These are phyloP conservation scores for Athalia cordata DNA, from an alignment of 2,888 invertebrate species.

Conservation along the genomic window DNA sequence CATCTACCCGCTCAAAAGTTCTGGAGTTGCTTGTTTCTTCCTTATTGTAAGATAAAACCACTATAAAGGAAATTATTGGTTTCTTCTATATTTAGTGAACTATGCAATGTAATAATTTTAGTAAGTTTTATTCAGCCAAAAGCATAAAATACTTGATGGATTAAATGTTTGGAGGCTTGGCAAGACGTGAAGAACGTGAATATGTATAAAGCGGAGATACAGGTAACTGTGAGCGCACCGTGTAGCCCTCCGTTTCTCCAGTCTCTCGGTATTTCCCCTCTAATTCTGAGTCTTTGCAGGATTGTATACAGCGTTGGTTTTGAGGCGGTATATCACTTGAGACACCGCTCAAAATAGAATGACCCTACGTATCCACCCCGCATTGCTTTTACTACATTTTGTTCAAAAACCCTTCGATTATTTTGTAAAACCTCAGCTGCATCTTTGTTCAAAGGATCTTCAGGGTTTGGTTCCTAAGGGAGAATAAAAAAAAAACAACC, in stretches of 20 bases:
- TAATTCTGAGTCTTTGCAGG: conserved; percentile 60
- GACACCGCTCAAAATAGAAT: conserved; percentile 95
- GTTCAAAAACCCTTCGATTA: conserved; percentile 95
- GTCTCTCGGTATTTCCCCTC: conserved; percentile 57
- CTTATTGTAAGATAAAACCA: conserved; percentile 1
- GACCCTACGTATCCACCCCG: conserved; percentile 96
- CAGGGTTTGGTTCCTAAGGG: conserved; percentile 95
- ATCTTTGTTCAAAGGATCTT: conserved; percentile 98
- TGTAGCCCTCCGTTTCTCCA: conserved; percentile 55
- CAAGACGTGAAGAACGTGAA: conserved; percentile 67
- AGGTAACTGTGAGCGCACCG: conserved; percentile 56
- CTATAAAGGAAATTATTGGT: conserved; percentile 13
- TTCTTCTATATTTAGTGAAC: conserved; percentile 44
- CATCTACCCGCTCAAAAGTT: conserved; percentile 33
- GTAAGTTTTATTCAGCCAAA: conserved; percentile 58
- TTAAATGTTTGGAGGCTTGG: conserved; percentile 68
- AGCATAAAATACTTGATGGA: conserved; percentile 67
- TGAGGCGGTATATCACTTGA: conserved; percentile 83
- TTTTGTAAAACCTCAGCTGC: conserved; percentile 97
- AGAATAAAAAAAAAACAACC: conserved; percentile 44
- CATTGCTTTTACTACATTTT: conserved; percentile 97
- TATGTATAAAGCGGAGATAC: conserved; percentile 65
- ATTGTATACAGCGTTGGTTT: conserved; percentile 64
- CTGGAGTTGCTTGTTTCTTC: conserved; percentile 3
- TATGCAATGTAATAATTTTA: conserved; percentile 45